A percentile compares a stretch with the other conserved stretches of the same genome.
These are phyloP conservation scores for Pheosia tremula DNA, from an alignment of 2,888 invertebrate species.

Conservation along the genomic window DNA sequence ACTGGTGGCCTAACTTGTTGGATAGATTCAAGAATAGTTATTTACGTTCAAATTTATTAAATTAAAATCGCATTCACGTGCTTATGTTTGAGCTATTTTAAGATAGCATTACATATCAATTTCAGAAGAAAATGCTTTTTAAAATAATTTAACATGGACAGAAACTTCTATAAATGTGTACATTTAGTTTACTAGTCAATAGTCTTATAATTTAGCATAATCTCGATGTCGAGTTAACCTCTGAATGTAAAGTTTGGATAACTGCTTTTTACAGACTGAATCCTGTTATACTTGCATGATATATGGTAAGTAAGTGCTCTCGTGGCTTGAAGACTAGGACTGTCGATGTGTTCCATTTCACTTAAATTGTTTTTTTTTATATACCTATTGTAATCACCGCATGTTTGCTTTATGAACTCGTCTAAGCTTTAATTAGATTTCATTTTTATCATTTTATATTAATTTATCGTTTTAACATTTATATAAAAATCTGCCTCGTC, in stretches of 20 bases:
- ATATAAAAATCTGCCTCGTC: neutral
- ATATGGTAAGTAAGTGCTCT: slow-evolving; percentile 21
- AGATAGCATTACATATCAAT: no score
- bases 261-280: slow-evolving; percentile 28
- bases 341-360: neutral
- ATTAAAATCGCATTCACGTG: no score
- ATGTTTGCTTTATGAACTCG: slow-evolving; percentile 30
- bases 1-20: neutral
- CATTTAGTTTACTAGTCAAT: slow-evolving; percentile 74
- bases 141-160: no score
- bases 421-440: slow-evolving; percentile 51
- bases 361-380: slow-evolving; percentile 2
- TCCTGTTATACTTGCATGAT: slow-evolving; percentile 18
- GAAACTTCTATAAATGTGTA: slow-evolving; percentile 24
- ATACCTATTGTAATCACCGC: slow-evolving; percentile 24
- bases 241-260: slow-evolving; percentile 19
- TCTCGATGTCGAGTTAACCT: slow-evolving; percentile 26
- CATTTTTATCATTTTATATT: slow-evolving; percentile 5
- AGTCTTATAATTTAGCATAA: slow-evolving; percentile 57
- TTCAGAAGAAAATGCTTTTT: no score
- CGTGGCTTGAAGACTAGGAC: slow-evolving; percentile 16
- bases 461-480: neutral
- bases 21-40: neutral
- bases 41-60: no score
- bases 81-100: no score